These are phyloP conservation scores for Ceryle rudis DNA, from an alignment of 2,797 vertebrate species.

Conservation along the genomic window DNA sequence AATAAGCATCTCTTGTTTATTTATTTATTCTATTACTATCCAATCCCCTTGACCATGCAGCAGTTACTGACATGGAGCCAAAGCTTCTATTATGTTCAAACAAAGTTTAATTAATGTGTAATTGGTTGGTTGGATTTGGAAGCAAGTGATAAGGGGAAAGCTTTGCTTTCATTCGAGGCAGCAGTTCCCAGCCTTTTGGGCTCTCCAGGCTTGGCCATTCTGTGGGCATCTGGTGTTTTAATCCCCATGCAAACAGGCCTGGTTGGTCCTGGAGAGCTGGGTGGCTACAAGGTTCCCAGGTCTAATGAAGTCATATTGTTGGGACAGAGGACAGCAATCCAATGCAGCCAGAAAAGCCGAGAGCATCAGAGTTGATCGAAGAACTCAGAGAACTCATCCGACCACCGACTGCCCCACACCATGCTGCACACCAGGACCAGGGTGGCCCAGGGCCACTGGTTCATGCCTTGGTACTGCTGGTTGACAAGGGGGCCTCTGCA, in stretches of 20 bases:
- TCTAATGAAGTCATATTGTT: neutral
- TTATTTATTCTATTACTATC: constrained; percentile 70
- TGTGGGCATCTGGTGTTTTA: neutral
- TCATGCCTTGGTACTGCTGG: neutral
- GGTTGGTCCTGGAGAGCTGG: neutral
- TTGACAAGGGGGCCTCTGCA: neutral
- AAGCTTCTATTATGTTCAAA: constrained; percentile 64
- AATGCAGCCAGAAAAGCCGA: neutral
- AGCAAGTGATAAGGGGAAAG: neutral
- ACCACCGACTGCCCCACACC: rapidly evolving
- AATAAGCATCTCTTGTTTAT: constrained; percentile 79
- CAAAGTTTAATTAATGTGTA: constrained; percentile 63
- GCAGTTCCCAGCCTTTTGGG: constrained; percentile 25
- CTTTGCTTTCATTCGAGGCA: neutral
- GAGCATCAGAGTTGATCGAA: neutral
- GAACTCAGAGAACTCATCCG: neutral
- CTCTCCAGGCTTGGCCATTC: neutral
- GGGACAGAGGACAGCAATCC: neutral
- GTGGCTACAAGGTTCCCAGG: neutral
- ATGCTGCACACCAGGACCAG: rapidly evolving
- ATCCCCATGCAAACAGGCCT: neutral
- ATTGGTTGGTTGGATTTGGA: constrained; percentile 45
- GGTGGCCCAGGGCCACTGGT: neutral
- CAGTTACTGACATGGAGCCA: constrained; percentile 59
- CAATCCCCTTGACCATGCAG: constrained; percentile 33